A percentile compares a stretch with the other conserved stretches of the same genome.
These are phyloP conservation scores for Eupelmus urozonus DNA, from an alignment of 2,888 invertebrate genomes.

Conservation along the genomic window DNA sequence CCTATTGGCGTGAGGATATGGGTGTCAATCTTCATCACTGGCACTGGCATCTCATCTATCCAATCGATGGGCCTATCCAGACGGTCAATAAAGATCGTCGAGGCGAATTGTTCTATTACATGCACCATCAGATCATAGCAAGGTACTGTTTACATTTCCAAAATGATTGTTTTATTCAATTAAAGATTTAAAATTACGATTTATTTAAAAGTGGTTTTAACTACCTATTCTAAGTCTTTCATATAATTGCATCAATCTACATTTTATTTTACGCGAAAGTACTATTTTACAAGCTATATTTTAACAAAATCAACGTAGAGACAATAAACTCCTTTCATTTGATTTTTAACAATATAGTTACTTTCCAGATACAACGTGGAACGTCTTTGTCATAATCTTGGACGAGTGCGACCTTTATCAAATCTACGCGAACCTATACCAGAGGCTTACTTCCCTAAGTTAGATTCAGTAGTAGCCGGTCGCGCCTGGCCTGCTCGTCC, in stretches of 20 bases:
- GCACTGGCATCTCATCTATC: constrained; percentile 95
- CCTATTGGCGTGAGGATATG: constrained; percentile 91
- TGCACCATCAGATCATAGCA: constrained; percentile 84
- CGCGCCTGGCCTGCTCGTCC: constrained; percentile 87
- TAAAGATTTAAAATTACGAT: too few relatives aligned
- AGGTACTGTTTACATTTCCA: too few relatives aligned
- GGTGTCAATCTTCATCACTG: constrained; percentile 93
- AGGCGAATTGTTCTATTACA: constrained; percentile 89
- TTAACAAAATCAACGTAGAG: too few relatives aligned
- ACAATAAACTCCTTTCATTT: too few relatives aligned
- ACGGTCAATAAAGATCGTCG: constrained; percentile 87
- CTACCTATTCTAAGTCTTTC: too few relatives aligned
- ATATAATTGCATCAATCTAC: too few relatives aligned
- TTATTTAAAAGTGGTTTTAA: too few relatives aligned
- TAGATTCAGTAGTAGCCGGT: constrained; percentile 88
- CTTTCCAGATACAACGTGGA: constrained; percentile 89
- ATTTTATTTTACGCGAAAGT: too few relatives aligned
- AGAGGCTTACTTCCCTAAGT: constrained; percentile 91
- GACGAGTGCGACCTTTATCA: constrained; percentile 81
- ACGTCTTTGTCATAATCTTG: constrained; percentile 85
- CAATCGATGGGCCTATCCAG: constrained; percentile 82
- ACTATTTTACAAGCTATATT: too few relatives aligned
- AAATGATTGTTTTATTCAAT: too few relatives aligned
- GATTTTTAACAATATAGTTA: too few relatives aligned
- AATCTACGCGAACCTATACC: constrained; percentile 84